phyloP scores from a whole-genome alignment of 2,113 vertebrate species.

The Hippocampus abdominalis region DNA sequence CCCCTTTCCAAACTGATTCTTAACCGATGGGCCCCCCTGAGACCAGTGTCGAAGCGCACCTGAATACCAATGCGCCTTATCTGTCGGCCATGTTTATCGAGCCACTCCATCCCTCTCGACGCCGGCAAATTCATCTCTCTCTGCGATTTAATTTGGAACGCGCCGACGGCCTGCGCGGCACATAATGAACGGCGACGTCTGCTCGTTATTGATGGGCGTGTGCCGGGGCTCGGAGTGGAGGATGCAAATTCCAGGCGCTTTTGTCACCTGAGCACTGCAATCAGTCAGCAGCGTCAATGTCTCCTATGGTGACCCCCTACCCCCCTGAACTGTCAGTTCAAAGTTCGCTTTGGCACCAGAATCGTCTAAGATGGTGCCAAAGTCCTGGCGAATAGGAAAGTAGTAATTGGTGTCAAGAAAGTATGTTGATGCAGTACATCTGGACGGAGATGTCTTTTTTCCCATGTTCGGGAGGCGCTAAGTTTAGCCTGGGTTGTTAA shows the following conservation, averaged over 20 bases:
- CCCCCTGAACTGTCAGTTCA: neutral
- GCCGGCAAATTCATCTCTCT: slow-evolving; percentile 50
- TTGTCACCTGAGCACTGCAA: slow-evolving; percentile 12
- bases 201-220: slow-evolving; percentile 44
- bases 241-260: neutral
- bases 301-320: neutral
- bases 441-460: too few relatives aligned
- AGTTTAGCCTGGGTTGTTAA: too few relatives aligned
- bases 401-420: neutral
- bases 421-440: too few relatives aligned
- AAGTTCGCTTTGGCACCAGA: neutral
- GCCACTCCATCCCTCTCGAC: slow-evolving; percentile 30
- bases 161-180: neutral
- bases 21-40: slow-evolving; percentile 22
- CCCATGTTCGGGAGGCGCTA: too few relatives aligned
- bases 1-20: slow-evolving; percentile 33
- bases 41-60: slow-evolving; percentile 26
- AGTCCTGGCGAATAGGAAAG: neutral
- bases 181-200: slow-evolving; percentile 26
- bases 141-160: slow-evolving; percentile 44
- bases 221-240: neutral
- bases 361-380: neutral
- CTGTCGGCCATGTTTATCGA: slow-evolving; percentile 42
- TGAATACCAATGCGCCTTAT: slow-evolving; percentile 59
- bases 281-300: slow-evolving; percentile 30